Evolutionary conservation across 2,888 invertebrate genomes (phyloP), one percentile per base, ranked within the genome.

Genomic region (Ennomos quercinarius): DNA sequence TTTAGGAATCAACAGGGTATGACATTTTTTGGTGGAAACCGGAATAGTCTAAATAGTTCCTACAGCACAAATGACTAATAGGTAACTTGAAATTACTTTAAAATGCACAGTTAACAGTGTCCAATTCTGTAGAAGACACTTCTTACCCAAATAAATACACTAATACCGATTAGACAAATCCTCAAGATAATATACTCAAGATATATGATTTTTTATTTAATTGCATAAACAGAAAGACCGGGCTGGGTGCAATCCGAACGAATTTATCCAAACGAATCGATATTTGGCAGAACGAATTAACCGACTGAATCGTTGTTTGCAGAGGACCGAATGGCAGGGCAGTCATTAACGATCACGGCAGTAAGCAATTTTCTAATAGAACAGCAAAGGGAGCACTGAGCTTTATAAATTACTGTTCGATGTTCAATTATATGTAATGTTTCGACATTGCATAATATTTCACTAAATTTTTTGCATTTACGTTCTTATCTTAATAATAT

Each of bases 301-400:
- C 55, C 66, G 52, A 56, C 51, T 54, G 47, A 52, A 57, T 65
- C 64, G 72, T 68, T 78, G 73, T 76, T 77, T 74, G 65, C 70
- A 70, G 61, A 75, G 78, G 74, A 67, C 74, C 58, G 56, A 66
- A 67, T 67, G 49, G 65, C 59, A 64, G 64, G 54, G 64, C 59
- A 61, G 67, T 64, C 69, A 66, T 63, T 60, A 64, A 63, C 65
- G 64, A 71, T 69, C 69, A 61, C 66, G 71, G 72, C 65, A 61
- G 75, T 72, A 68, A 71, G 78, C 74, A 68, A 70, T 73, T 76
- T 76, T 70, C 68, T 69, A 67, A 69, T 69, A 67, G 67, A 69
- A 62, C 60, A 63, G 58, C 61, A 44, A 57, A 64, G 64, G 57
- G 64, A 60, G 56, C 61, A 53, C 57, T 63, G 60, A 53, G 53